Conservation (phyloP, 2,797 vertebrate species). For the Channa striata region DNA sequence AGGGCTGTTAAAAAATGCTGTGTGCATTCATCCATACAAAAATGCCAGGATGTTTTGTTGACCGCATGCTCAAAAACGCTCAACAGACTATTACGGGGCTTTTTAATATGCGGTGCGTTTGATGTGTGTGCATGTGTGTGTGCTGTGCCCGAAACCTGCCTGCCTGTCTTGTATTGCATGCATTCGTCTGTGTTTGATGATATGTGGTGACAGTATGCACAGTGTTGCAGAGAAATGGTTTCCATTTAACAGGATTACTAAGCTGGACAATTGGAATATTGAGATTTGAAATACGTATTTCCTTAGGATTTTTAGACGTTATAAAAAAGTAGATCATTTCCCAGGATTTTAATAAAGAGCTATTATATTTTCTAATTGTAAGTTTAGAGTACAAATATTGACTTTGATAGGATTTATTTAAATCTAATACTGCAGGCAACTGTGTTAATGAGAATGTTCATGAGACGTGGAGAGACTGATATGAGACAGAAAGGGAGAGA, state of each 20-base stretch:
- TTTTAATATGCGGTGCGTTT: conserved; percentile 34
- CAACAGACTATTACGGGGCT: conserved; percentile 44
- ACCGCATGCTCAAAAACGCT: conserved; percentile 23
- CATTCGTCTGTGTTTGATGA: conserved; percentile 19
- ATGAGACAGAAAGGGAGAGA: background rate
- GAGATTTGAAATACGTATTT: background rate
- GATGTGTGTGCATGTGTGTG: background rate
- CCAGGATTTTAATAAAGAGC: background rate
- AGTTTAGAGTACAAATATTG: too few relatives aligned
- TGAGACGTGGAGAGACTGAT: background rate
- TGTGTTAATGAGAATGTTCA: conserved; percentile 2
- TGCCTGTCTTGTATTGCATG: conserved; percentile 42
- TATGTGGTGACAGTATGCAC: conserved; percentile 28
- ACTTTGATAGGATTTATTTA: conserved; percentile 9
- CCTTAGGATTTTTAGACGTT: background rate
- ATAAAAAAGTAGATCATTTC: background rate
- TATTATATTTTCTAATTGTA: too few relatives aligned
- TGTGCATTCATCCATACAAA: conserved; percentile 47
- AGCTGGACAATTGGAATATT: background rate
- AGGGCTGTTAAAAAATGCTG: conserved; percentile 33
- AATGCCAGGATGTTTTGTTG: conserved; percentile 26
- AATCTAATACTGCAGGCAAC: conserved; percentile 13
- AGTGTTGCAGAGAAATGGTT: conserved; percentile 30
- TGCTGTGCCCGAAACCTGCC: background rate
- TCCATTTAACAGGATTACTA: conserved; percentile 50